These are phyloP conservation scores for Antennarius striatus DNA, from an alignment of 2,113 vertebrate genomes.

Conservation along the genomic window DNA sequence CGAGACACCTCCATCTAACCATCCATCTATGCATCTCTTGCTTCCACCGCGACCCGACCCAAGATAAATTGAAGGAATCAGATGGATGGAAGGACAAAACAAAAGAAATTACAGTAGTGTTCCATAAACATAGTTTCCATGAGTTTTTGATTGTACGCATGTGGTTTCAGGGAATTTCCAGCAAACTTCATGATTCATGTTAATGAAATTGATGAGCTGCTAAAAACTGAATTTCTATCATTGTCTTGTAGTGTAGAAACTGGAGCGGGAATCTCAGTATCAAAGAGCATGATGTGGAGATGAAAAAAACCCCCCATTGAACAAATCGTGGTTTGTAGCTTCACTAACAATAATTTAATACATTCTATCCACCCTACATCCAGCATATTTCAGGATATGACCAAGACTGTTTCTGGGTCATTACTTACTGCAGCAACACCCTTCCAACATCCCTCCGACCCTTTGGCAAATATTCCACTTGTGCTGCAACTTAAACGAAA, in stretches of 20 bases:
- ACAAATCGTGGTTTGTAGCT: constrained; percentile 2
- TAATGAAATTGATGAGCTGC: neutral
- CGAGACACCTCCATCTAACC: neutral
- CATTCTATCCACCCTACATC: neutral
- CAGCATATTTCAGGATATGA: constrained; percentile 7
- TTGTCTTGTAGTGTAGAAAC: too few relatives aligned
- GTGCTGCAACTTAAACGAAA: constrained; percentile 46
- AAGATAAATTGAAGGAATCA: too few relatives aligned
- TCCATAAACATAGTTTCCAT: neutral
- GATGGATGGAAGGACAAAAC: neutral
- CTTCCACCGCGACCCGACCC: too few relatives aligned
- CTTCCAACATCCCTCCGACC: constrained; percentile 18
- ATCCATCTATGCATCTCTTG: too few relatives aligned
- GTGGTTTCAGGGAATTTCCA: too few relatives aligned
- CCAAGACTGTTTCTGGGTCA: constrained; percentile 48
- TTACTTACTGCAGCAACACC: constrained; percentile 41
- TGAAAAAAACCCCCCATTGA: neutral
- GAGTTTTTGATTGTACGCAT: neutral
- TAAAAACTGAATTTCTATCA: neutral
- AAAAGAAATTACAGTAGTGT: neutral
- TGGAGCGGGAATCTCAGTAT: too few relatives aligned
- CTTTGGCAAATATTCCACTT: constrained; percentile 14
- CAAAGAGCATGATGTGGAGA: too few relatives aligned
- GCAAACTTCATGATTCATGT: neutral
- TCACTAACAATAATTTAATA: neutral